These are phyloP conservation scores for Liopterus haemorrhoidalis DNA, from an alignment of 2,888 invertebrate species.

Conservation along the genomic window DNA sequence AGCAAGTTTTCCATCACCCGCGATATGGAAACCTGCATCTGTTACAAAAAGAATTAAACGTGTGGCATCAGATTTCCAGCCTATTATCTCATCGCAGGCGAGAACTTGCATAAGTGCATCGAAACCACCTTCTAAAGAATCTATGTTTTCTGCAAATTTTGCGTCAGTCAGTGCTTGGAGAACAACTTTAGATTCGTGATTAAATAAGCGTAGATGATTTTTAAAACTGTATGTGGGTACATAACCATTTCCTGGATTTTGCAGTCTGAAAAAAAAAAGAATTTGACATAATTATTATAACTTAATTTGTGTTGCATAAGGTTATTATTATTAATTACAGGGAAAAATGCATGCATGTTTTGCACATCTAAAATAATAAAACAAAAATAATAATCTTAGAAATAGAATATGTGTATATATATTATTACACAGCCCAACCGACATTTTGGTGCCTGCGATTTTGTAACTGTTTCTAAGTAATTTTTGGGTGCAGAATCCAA, in stretches of 20 bases:
- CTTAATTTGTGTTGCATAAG: background rate
- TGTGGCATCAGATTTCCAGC: conserved; percentile 66
- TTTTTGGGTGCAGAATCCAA: no score
- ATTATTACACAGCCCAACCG: no score
- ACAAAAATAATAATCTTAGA: no score
- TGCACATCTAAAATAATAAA: no score
- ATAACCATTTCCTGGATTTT: conserved; percentile 41
- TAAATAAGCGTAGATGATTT: conserved; percentile 62
- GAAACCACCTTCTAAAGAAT: conserved; percentile 61
- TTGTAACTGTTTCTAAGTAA: no score
- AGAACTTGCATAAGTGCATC: conserved; percentile 77
- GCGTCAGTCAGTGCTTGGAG: conserved; percentile 54
- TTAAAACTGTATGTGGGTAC: conserved; percentile 65
- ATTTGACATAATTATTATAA: background rate
- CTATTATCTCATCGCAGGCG: conserved; percentile 56
- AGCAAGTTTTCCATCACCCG: conserved; percentile 69
- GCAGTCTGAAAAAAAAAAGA: conserved; percentile 26
- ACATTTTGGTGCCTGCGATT: no score
- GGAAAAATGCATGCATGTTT: no score
- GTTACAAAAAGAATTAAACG: conserved; percentile 68
- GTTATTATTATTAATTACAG: no score
- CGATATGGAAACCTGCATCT: conserved; percentile 58
- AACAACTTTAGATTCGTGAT: no score
- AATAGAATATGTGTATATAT: no score
- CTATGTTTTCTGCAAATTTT: conserved; percentile 44